Percentiles rank a stretch among this genome's conserved stretches.
phyloP scores from a whole-genome alignment of 2,888 invertebrate species.

The Rhimphoctona megacephalus region DNA sequence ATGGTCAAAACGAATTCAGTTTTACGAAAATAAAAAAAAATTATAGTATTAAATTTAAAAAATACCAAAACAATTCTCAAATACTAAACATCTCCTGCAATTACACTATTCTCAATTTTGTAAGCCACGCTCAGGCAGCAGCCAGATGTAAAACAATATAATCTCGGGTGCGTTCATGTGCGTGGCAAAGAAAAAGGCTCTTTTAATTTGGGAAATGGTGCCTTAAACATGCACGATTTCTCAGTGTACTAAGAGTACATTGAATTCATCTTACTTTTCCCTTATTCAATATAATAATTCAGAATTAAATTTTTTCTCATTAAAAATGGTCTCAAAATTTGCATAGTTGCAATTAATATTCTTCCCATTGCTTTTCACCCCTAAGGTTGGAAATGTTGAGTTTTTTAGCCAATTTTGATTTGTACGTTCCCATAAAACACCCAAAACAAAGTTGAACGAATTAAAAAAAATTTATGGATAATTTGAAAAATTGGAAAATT shows the following conservation, averaged over 20 bases:
- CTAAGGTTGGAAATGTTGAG: neutral
- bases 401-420: neutral
- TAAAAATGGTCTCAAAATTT: neutral
- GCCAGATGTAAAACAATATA: conserved; percentile 69
- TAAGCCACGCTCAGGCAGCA: conserved; percentile 79
- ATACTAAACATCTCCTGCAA: too few species aligned
- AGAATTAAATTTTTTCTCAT: neutral
- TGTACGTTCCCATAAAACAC: too few species aligned
- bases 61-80: too few species aligned
- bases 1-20: too few species aligned
- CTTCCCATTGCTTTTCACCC: neutral
- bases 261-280: neutral
- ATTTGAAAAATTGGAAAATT: neutral
- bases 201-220: conserved; percentile 65
- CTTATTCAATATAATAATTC: neutral
- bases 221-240: conserved; percentile 42
- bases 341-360: neutral
- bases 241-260: conserved; percentile 65
- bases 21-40: too few species aligned
- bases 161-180: conserved; percentile 78
- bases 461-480: neutral
- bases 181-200: conserved; percentile 77
- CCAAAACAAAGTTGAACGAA: too few species aligned
- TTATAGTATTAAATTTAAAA: too few species aligned
- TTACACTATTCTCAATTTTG: neutral